phyloP scores from a whole-genome alignment of 2,113 vertebrate species.

The Pteruthius melanotis region DNA sequence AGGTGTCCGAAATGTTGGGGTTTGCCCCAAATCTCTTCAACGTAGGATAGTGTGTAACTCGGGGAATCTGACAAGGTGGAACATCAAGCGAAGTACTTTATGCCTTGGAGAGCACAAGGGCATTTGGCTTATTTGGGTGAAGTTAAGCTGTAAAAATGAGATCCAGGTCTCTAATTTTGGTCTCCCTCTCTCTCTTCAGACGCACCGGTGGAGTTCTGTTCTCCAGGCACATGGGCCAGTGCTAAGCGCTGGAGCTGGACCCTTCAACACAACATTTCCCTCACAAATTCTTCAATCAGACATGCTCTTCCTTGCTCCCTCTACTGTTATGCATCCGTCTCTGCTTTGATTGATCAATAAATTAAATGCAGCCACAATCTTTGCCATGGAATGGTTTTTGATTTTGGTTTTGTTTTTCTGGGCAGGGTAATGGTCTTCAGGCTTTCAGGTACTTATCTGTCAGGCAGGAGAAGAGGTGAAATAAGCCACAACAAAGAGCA shows the following conservation, averaged over 20 bases:
- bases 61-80: neutral
- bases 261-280: neutral
- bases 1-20: neutral
- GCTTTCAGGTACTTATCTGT: neutral
- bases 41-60: fast-evolving
- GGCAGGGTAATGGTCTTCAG: neutral
- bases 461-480: neutral
- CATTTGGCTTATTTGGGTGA: neutral
- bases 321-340: neutral
- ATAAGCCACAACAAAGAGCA: neutral
- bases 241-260: neutral
- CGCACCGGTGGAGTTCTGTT: neutral
- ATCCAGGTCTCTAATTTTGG: neutral
- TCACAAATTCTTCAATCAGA: neutral
- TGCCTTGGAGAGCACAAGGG: neutral
- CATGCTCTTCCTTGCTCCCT: neutral
- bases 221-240: neutral
- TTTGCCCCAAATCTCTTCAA: neutral
- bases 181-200: neutral
- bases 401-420: neutral
- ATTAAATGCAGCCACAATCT: neutral
- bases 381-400: neutral
- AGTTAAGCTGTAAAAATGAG: neutral
- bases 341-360: conserved; percentile 38
- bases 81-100: neutral